A percentile compares a stretch with the other conserved stretches of the same genome.
phyloP scores from a whole-genome alignment of 2,797 vertebrate genomes.

The Trachurus trachurus region DNA sequence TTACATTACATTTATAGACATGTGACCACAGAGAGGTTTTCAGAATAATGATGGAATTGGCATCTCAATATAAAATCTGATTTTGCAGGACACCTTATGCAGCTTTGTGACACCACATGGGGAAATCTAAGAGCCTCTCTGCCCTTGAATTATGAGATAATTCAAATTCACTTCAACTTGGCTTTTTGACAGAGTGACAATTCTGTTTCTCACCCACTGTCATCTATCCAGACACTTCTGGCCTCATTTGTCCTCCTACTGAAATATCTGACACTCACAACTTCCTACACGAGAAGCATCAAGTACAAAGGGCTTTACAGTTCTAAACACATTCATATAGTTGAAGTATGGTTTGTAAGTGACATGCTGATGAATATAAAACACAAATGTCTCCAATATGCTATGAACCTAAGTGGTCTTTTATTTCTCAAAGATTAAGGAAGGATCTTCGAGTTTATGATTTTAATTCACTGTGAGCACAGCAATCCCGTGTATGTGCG shows the following conservation, averaged over 20 bases:
- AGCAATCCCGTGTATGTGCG: no score
- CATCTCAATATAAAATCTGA: neutral
- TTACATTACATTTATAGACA: neutral
- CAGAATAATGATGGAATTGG: neutral
- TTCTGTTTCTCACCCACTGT: neutral
- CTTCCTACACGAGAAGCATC: neutral
- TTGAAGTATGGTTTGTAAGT: neutral
- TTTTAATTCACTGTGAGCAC: neutral
- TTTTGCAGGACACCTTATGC: neutral
- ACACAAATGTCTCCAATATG: neutral
- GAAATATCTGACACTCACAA: neutral
- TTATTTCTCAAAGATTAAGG: neutral
- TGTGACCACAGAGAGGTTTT: neutral
- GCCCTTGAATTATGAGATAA: neutral
- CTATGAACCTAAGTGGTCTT: neutral
- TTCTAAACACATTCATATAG: no score
- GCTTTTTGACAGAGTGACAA: neutral
- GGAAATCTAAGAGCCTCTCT: neutral
- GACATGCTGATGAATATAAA: neutral
- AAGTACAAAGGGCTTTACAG: neutral
- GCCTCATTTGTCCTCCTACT: neutral
- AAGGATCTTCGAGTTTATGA: neutral
- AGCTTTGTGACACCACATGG: neutral
- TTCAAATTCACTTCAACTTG: neutral
- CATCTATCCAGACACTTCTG: neutral